Conservation (phyloP, 2,797 vertebrate species). For the Cossypha niveicapilla region DNA sequence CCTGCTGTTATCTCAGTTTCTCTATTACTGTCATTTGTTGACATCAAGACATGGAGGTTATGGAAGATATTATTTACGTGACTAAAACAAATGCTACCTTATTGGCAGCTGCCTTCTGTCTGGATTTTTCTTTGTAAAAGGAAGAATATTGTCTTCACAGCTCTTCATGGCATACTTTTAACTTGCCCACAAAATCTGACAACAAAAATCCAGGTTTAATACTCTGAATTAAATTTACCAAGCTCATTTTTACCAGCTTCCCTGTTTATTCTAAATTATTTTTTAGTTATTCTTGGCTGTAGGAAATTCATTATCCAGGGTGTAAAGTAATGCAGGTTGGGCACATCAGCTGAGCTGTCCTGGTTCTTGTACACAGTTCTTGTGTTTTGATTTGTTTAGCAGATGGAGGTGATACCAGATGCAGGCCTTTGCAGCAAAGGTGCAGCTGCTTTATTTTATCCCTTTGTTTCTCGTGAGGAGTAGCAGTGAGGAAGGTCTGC, state of each 20-base stretch:
- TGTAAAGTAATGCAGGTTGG: not conserved
- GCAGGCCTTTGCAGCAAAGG: not conserved
- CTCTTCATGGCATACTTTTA: not conserved
- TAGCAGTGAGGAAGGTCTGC: not conserved
- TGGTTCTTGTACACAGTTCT: not conserved
- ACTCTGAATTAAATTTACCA: not conserved
- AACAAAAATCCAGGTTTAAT: not conserved
- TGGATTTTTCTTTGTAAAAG: not conserved
- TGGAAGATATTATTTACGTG: not conserved
- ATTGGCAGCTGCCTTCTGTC: conserved; percentile 12
- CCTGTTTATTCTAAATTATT: not conserved
- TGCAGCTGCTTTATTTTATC: not conserved
- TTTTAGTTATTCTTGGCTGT: not conserved
- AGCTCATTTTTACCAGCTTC: not conserved
- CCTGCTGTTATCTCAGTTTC: not conserved
- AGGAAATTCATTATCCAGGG: not conserved
- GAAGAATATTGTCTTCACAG: not conserved
- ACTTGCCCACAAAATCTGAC: not conserved
- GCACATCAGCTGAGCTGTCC: not conserved
- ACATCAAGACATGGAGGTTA: conserved; percentile 15
- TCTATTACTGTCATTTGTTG: conserved; percentile 36
- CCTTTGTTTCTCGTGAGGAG: not conserved
- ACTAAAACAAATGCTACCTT: not conserved
- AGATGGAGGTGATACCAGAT: not conserved
- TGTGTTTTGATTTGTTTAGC: not conserved